Percentiles rank a stretch among this genome's conserved stretches.
Conservation (phyloP, 2,113 vertebrate species). For the Neomonachus schauinslandi region DNA sequence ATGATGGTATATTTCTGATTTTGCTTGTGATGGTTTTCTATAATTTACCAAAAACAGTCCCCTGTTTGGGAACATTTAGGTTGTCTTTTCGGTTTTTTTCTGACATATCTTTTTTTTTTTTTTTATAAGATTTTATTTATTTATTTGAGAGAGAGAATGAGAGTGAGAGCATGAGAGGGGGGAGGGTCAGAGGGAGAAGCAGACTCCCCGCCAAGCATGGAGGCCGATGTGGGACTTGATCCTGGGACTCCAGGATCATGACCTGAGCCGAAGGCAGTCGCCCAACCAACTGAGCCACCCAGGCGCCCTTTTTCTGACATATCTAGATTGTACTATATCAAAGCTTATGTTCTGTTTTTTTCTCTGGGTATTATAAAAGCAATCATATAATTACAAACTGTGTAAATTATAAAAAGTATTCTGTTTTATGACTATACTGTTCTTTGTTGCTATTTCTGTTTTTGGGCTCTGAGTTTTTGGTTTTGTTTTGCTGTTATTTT, state of each 20-base stretch:
- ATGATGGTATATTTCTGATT: not conserved
- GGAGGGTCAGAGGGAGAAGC: too few relatives aligned
- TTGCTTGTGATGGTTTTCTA: slow-evolving; percentile 46
- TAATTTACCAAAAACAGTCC: slow-evolving; percentile 18
- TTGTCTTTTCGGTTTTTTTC: slow-evolving; percentile 11
- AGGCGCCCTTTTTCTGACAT: not conserved
- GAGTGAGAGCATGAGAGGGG: too few relatives aligned
- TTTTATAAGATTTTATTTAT: too few relatives aligned
- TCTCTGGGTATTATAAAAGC: slow-evolving; percentile 23
- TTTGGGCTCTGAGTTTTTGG: not conserved
- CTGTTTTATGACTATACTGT: not conserved
- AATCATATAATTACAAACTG: slow-evolving; percentile 14
- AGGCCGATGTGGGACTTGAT: too few relatives aligned
- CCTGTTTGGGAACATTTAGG: slow-evolving; percentile 13
- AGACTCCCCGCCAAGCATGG: too few relatives aligned
- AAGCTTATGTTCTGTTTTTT: slow-evolving; percentile 10
- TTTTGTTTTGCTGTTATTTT: slow-evolving; percentile 41
- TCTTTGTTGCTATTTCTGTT: slow-evolving; percentile 43
- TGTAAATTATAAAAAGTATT: not conserved
- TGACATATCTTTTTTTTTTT: not conserved
- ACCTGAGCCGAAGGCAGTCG: too few relatives aligned
- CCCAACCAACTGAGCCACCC: too few relatives aligned
- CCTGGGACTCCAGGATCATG: too few relatives aligned
- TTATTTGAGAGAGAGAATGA: too few relatives aligned
- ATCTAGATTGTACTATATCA: slow-evolving; percentile 11